These are phyloP conservation scores for Psylliodes chrysocephalus DNA, from an alignment of 2,888 invertebrate species.

Conservation along the genomic window DNA sequence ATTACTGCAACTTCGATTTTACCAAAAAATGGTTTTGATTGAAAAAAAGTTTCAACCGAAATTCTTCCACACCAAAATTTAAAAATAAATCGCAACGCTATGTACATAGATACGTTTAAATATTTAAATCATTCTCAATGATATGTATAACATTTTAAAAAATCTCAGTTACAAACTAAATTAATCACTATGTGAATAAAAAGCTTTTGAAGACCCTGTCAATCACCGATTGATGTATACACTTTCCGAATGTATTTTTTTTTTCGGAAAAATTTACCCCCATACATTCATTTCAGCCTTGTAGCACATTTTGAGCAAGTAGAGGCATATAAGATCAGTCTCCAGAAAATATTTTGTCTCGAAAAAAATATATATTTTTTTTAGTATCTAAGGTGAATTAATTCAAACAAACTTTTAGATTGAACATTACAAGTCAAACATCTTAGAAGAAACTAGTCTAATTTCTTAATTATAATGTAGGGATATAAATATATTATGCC, in stretches of 20 bases:
- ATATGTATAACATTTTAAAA: slow-evolving; percentile 54
- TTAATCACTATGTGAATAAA: slow-evolving; percentile 45
- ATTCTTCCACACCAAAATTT: slow-evolving; percentile 56
- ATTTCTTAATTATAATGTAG: too few relatives aligned
- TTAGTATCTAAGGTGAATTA: too few relatives aligned
- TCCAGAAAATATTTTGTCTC: neutral
- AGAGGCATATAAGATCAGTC: slow-evolving; percentile 47
- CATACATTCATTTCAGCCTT: slow-evolving; percentile 50
- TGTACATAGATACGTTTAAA: slow-evolving; percentile 51
- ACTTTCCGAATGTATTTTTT: neutral
- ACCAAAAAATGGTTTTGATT: slow-evolving; percentile 38
- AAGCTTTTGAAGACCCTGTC: slow-evolving; percentile 56
- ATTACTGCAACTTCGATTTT: slow-evolving; percentile 11
- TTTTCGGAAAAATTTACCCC: slow-evolving; percentile 37
- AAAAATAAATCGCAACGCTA: slow-evolving; percentile 52
- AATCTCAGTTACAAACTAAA: slow-evolving; percentile 44
- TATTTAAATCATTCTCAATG: slow-evolving; percentile 51
- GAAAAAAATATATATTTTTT: neutral
- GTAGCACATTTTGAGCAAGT: slow-evolving; percentile 56
- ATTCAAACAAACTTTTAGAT: too few relatives aligned
- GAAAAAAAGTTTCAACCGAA: slow-evolving; percentile 34
- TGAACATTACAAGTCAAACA: too few relatives aligned
- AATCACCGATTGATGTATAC: slow-evolving; percentile 47
- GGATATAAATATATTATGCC: too few relatives aligned
- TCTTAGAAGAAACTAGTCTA: too few relatives aligned